Conservation (phyloP, 2,888 invertebrate species). For the Leucophora obtusa region DNA sequence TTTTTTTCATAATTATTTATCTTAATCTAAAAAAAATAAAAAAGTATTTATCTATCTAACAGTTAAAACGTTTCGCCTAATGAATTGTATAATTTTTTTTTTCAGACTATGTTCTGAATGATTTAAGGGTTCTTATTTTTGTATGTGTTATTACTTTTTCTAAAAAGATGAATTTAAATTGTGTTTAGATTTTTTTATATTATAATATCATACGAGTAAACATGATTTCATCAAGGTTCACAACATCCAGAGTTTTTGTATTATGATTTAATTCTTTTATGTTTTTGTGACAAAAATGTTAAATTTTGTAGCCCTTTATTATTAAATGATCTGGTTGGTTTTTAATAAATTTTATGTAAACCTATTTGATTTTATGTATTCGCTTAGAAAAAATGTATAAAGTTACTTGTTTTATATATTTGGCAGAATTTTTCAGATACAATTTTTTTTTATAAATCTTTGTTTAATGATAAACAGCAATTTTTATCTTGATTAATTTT, state of each 20-base stretch:
- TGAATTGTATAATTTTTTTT: slow-evolving; percentile 25
- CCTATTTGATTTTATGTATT: slow-evolving; percentile 46
- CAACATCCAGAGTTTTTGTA: slow-evolving; percentile 77
- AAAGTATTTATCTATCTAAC: slow-evolving; percentile 63
- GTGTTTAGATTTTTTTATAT: slow-evolving; percentile 64
- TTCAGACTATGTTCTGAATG: slow-evolving; percentile 62
- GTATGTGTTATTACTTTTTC: slow-evolving; percentile 60
- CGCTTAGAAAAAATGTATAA: slow-evolving; percentile 50
- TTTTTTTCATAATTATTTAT: slow-evolving; percentile 11
- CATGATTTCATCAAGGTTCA: slow-evolving; percentile 77
- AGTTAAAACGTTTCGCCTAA: slow-evolving; percentile 57
- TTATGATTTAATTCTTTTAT: slow-evolving; percentile 63
- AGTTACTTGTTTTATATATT: slow-evolving; percentile 59
- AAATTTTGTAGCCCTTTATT: slow-evolving; percentile 34
- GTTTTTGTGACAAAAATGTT: slow-evolving; percentile 4
- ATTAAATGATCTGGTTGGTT: slow-evolving; percentile 9
- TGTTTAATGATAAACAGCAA: no score
- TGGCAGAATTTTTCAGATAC: slow-evolving; percentile 55
- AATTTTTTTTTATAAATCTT: slow-evolving; percentile 29
- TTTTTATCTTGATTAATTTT: no score
- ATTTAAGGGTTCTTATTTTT: slow-evolving; percentile 49
- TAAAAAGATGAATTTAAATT: slow-evolving; percentile 35
- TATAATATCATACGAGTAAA: slow-evolving; percentile 69
- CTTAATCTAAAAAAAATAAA: slow-evolving; percentile 43
- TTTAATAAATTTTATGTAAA: slow-evolving; percentile 11